These are phyloP conservation scores for Muntiacus reevesi DNA, from an alignment of 2,113 vertebrate species.

Conservation along the genomic window DNA sequence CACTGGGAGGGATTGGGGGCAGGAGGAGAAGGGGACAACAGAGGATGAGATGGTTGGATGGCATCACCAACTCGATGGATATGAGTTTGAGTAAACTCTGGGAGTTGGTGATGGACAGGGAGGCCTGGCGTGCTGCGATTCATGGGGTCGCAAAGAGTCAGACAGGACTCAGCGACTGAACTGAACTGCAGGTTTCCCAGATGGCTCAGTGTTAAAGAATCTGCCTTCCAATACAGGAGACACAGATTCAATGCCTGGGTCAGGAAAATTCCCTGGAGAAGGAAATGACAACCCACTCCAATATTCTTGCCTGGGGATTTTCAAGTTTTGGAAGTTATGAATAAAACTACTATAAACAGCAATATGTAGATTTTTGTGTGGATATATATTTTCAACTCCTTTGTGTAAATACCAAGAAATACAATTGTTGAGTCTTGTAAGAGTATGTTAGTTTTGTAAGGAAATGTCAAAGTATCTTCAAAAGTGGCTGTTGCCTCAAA, in stretches of 20 bases:
- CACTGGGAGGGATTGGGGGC: too few species aligned
- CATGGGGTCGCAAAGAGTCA: too few species aligned
- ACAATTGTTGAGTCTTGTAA: neutral
- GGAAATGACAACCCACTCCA: neutral
- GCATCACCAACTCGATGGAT: too few species aligned
- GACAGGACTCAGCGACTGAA: too few species aligned
- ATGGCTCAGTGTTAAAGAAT: neutral
- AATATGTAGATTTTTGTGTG: neutral
- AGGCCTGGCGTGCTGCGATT: too few species aligned
- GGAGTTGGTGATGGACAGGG: too few species aligned
- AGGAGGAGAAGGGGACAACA: too few species aligned
- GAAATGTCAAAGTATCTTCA: neutral
- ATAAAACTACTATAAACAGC: neutral
- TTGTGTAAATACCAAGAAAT: neutral
- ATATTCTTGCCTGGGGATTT: neutral
- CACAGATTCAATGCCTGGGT: neutral
- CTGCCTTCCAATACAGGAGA: neutral
- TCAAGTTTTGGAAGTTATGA: neutral
- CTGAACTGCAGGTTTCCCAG: neutral
- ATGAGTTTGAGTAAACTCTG: too few species aligned
- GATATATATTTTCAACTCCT: neutral
- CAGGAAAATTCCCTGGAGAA: neutral
- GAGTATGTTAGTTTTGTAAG: neutral
- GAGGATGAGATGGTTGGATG: too few species aligned
- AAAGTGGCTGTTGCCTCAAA: neutral